Evolutionary conservation across 2,888 invertebrate genomes (phyloP).

Genomic region (Eulithis testata): DNA sequence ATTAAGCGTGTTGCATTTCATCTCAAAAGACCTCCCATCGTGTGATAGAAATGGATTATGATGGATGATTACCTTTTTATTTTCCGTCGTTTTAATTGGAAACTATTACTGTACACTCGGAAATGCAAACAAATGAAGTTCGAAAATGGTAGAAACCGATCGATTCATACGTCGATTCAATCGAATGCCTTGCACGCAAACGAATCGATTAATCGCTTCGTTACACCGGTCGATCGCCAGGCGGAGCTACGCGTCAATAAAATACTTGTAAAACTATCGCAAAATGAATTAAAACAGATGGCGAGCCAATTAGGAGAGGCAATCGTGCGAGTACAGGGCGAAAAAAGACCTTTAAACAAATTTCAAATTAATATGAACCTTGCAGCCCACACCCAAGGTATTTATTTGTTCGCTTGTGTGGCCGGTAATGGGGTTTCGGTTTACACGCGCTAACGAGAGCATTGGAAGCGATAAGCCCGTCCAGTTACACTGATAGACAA

Average conservation of each 20-base stretch:
- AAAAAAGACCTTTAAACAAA: constrained; percentile 69
- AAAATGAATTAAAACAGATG: constrained; percentile 84
- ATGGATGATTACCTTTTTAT: constrained; percentile 36
- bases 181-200: constrained; percentile 75
- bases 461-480: constrained; percentile 73
- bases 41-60: constrained; percentile 48
- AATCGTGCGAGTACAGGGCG: constrained; percentile 80
- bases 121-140: constrained; percentile 40
- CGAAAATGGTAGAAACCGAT: constrained; percentile 64
- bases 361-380: constrained; percentile 53
- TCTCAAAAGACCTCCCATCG: constrained; percentile 60
- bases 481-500: constrained; percentile 81
- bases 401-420: constrained; percentile 49
- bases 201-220: constrained; percentile 82
- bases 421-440: constrained; percentile 74
- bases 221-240: constrained; percentile 72
- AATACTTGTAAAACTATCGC: constrained; percentile 85
- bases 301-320: constrained; percentile 83
- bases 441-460: constrained; percentile 81
- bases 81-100: constrained; percentile 38
- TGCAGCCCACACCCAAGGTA: constrained; percentile 48
- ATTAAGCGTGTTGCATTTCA: constrained; percentile 43
- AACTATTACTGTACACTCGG: constrained; percentile 27
- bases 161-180: constrained; percentile 64
- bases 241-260: constrained; percentile 83